These are phyloP conservation scores for Decapterus maruadsi DNA, from an alignment of 2,797 vertebrate genomes.

Conservation along the genomic window DNA sequence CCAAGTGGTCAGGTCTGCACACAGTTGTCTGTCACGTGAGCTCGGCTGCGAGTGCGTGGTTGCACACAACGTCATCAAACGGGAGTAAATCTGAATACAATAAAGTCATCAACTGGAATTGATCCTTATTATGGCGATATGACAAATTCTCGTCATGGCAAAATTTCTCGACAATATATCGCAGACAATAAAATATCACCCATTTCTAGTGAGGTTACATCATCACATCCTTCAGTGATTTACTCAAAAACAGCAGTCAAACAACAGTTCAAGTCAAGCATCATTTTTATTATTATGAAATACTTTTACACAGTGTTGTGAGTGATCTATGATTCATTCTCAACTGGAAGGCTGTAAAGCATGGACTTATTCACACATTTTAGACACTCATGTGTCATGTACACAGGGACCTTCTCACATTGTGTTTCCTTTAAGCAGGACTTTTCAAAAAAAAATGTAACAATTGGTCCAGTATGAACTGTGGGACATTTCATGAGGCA, in stretches of 20 bases:
- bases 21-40: no score
- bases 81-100: no score
- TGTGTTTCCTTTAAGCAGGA: conserved; percentile 42
- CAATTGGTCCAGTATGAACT: conserved; percentile 26
- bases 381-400: conserved; percentile 31
- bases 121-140: no score
- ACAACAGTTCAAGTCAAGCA: conserved; percentile 52
- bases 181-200: no score
- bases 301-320: conserved; percentile 46
- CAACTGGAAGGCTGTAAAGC: conserved; percentile 35
- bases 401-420: conserved; percentile 35
- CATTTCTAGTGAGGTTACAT: background rate
- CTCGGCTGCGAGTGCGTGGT: no score
- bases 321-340: conserved; percentile 36
- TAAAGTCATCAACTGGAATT: no score
- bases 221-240: background rate
- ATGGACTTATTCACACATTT: conserved; percentile 16
- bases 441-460: conserved; percentile 10
- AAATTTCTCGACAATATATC: no score
- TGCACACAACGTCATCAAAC: no score
- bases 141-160: no score
- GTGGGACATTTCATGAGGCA: conserved; percentile 3
- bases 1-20: no score
- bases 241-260: conserved; percentile 2
- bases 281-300: conserved; percentile 77